Percentiles rank a stretch among this genome's conserved stretches.
Evolutionary conservation across 1,140 invertebrate species (phyloP).

Genomic region (Drosophila kurseongensis): DNA sequence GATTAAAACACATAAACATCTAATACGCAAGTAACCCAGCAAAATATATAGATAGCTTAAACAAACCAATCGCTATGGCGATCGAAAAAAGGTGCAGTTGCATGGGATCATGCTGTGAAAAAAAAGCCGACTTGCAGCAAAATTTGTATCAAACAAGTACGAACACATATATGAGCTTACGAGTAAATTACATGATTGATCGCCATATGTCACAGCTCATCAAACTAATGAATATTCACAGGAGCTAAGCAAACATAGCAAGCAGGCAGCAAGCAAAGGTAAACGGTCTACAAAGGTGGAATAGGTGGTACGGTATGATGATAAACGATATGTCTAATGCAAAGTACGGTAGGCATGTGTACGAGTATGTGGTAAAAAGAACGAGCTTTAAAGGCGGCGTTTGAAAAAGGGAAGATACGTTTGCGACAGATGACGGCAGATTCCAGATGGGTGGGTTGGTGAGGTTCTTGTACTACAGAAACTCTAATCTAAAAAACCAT

Average conservation of each 20-base stretch:
- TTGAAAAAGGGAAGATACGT: constrained; percentile 7
- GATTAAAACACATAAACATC: constrained; percentile 17
- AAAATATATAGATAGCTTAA: constrained; percentile 14
- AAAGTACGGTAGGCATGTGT: constrained; percentile 3
- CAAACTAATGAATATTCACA: constrained; percentile 1
- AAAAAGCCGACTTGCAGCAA: constrained; percentile 2
- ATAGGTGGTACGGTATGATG: neutral
- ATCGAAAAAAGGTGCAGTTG: constrained; percentile 5
- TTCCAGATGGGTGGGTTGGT: neutral
- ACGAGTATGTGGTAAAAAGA: neutral
- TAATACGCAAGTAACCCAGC: constrained; percentile 21
- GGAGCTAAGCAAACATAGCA: neutral
- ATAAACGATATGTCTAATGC: neutral
- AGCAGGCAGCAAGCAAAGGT: constrained; percentile 25
- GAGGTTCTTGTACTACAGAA: neutral
- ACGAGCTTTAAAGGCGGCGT: constrained; percentile 10
- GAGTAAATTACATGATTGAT: neutral
- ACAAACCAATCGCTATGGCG: constrained; percentile 1
- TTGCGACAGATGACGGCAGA: constrained; percentile 4
- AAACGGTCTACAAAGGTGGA: constrained; percentile 22
- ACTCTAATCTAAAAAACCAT: neutral
- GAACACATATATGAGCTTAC: neutral
- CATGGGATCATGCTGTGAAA: constrained; percentile 24
- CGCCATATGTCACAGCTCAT: neutral
- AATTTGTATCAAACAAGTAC: neutral